A percentile compares a stretch with the other conserved stretches of the same genome.
These are phyloP conservation scores for Drosophila grimshawi DNA, from an alignment of 1,140 invertebrate species.

Conservation along the genomic window DNA sequence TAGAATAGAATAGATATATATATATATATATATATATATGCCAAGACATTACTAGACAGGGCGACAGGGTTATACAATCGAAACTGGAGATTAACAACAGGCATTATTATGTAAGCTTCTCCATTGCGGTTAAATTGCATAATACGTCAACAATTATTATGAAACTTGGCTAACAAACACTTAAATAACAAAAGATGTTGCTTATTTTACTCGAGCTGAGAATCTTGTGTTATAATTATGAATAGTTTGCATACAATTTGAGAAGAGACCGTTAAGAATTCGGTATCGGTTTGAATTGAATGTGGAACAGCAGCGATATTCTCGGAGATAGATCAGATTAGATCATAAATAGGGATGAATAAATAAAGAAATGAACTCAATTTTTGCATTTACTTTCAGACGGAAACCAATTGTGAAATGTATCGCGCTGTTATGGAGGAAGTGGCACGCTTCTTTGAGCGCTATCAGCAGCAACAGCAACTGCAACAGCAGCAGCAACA, in stretches of 20 bases:
- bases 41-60: conserved; percentile 6
- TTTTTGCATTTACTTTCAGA: conserved; percentile 84
- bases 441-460: conserved; percentile 90
- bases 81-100: not conserved
- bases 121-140: not conserved
- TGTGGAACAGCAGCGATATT: too few species aligned
- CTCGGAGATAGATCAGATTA: too few species aligned
- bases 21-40: not conserved
- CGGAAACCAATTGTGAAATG: conserved; percentile 91
- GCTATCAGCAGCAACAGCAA: conserved; percentile 85
- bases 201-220: too few species aligned
- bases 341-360: too few species aligned
- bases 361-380: not conserved
- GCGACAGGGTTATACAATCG: not conserved
- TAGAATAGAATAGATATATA: conserved; percentile 1
- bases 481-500: conserved; percentile 43
- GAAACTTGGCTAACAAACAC: not conserved
- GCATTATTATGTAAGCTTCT: not conserved
- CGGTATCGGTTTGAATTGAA: too few species aligned
- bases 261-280: too few species aligned
- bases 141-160: not conserved
- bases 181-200: not conserved
- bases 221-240: too few species aligned
- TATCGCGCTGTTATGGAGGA: conserved; percentile 92
- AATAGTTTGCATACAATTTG: too few species aligned